Conservation (phyloP, 2,797 vertebrate genomes). For the Eleutherodactylus coqui region DNA sequence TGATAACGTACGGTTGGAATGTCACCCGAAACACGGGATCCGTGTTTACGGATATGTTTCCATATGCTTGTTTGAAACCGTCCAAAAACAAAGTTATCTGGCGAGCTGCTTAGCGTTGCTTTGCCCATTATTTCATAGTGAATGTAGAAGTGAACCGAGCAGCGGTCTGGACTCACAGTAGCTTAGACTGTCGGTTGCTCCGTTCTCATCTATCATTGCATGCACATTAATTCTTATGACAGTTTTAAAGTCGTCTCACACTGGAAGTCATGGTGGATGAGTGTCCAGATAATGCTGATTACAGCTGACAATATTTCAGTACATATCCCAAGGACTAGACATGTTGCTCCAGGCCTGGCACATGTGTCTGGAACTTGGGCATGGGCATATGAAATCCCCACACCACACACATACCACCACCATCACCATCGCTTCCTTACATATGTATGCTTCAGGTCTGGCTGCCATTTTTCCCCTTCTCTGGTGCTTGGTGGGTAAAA, state of each 20-base stretch:
- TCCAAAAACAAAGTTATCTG: no score
- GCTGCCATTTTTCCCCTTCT: background rate
- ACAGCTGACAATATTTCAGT: background rate
- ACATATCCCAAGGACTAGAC: conserved; percentile 6
- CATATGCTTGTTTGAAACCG: no score
- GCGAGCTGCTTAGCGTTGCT: no score
- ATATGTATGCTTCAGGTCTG: background rate
- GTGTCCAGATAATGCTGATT: background rate
- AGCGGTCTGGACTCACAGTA: no score
- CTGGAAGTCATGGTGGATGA: background rate
- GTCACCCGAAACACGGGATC: no score
- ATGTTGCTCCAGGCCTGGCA: background rate
- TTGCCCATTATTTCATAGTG: no score
- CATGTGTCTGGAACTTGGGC: background rate
- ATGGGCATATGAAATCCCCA: background rate
- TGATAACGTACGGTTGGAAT: no score
- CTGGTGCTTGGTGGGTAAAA: background rate
- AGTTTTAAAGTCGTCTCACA: conserved; percentile 12
- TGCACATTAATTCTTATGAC: background rate
- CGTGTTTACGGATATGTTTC: no score
- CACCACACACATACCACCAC: no score
- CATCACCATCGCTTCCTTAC: background rate
- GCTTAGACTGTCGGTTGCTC: no score
- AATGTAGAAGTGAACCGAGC: no score
- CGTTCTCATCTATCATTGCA: background rate